A percentile compares a stretch with the other conserved stretches of the same genome.
Evolutionary conservation across 2,888 invertebrate species (phyloP).

Genomic region (Brachypalpus laphriformis): DNA sequence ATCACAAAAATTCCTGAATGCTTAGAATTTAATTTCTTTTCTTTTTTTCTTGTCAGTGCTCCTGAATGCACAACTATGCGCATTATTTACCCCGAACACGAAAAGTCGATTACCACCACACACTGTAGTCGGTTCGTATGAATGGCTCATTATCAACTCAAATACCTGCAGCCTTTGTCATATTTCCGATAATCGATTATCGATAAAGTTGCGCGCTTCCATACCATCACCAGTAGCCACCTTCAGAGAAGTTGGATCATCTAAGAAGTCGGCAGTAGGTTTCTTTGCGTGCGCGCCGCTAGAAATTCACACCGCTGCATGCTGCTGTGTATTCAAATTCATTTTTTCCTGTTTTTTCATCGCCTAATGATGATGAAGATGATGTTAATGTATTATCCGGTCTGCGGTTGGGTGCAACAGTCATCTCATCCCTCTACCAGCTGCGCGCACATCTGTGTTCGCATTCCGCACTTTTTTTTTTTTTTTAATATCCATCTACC

Average conservation of each 20-base stretch:
- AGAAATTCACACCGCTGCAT: constrained; percentile 23
- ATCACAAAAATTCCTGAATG: not conserved
- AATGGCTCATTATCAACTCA: constrained; percentile 50
- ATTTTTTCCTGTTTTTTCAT: not conserved
- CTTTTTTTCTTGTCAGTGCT: no score
- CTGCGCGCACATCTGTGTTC: not conserved
- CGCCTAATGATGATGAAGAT: constrained; percentile 61
- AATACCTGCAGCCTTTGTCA: constrained; percentile 48
- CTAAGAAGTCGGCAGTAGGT: constrained; percentile 32
- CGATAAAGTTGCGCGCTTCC: constrained; percentile 40
- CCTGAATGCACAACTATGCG: not conserved
- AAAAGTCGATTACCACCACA: constrained; percentile 54
- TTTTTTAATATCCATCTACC: not conserved
- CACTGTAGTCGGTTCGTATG: not conserved
- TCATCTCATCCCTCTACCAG: constrained; percentile 13
- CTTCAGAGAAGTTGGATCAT: not conserved
- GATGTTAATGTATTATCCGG: constrained; percentile 65
- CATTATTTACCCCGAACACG: constrained; percentile 59
- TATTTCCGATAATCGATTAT: constrained; percentile 58
- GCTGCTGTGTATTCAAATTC: constrained; percentile 22
- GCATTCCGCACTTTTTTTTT: constrained; percentile 15
- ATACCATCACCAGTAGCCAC: not conserved
- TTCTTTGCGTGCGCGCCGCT: constrained; percentile 40
- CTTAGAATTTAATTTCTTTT: not conserved
- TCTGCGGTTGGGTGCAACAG: constrained; percentile 21